Conservation (phyloP, 2,888 invertebrate genomes). For the Hypselothyrea guttata region DNA sequence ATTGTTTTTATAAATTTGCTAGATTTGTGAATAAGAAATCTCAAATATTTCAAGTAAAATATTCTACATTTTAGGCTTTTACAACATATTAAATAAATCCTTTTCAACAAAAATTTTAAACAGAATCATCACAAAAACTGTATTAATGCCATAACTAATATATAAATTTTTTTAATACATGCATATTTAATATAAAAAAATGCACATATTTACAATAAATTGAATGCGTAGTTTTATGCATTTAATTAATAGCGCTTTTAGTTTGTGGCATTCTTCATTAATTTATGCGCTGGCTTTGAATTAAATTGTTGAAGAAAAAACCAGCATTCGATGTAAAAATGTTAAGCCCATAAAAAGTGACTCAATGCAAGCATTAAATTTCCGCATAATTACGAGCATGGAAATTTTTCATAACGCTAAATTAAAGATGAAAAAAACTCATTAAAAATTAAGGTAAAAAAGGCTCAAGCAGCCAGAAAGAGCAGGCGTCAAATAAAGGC, state of each 20-base stretch:
- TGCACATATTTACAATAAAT: background rate
- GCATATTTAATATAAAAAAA: background rate
- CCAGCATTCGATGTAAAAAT: background rate
- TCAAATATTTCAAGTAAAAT: background rate
- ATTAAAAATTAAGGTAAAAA: slow-evolving; percentile 23
- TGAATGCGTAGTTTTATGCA: background rate
- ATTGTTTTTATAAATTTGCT: too few relatives aligned
- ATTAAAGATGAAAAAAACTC: slow-evolving; percentile 40
- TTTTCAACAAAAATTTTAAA: background rate
- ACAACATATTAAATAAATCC: background rate
- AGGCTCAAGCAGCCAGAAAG: background rate
- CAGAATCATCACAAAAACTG: background rate
- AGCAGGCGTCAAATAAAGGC: background rate
- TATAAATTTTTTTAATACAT: too few relatives aligned
- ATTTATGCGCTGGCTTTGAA: too few relatives aligned
- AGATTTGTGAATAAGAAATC: too few relatives aligned
- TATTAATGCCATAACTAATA: too few relatives aligned
- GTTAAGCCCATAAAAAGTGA: background rate
- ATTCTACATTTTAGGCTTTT: too few relatives aligned
- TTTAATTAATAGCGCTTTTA: too few relatives aligned
- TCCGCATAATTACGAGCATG: slow-evolving; percentile 27
- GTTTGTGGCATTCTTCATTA: too few relatives aligned
- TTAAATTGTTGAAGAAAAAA: background rate
- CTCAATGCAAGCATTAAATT: slow-evolving; percentile 10
- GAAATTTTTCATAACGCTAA: slow-evolving; percentile 48